Evolutionary conservation across 2,888 invertebrate genomes (phyloP).

Genomic region (Hermaeophaga mercurialis): DNA sequence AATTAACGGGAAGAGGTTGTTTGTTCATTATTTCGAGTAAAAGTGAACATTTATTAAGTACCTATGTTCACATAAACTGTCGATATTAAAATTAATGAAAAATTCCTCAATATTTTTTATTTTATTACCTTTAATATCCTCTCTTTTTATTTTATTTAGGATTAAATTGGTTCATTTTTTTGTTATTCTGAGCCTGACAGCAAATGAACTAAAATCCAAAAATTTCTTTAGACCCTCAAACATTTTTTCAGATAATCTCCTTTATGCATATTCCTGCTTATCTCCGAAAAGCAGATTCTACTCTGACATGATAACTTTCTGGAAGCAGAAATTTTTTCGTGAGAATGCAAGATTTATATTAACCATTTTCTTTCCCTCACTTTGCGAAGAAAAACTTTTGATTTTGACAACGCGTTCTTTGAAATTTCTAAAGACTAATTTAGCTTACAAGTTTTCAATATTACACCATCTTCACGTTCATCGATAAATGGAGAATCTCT

Average conservation of each 20-base stretch:
- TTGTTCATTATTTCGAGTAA: too few species aligned
- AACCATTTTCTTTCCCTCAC: conserved; percentile 11
- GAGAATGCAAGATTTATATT: conserved; percentile 13
- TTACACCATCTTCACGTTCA: neutral
- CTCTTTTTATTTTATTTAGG: too few species aligned
- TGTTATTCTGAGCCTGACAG: too few species aligned
- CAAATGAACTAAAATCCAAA: too few species aligned
- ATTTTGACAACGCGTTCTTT: conserved; percentile 11
- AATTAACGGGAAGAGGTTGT: too few species aligned
- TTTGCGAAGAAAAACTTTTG: conserved; percentile 13
- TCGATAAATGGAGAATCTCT: neutral
- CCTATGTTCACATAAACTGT: too few species aligned
- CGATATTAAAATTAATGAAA: too few species aligned
- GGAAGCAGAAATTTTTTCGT: conserved; percentile 4
- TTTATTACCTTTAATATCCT: too few species aligned
- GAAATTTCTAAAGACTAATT: conserved; percentile 5
- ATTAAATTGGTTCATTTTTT: too few species aligned
- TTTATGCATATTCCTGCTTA: neutral
- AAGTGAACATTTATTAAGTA: too few species aligned
- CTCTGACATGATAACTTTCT: conserved; percentile 12
- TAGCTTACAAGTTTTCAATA: neutral
- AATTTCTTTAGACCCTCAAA: neutral
- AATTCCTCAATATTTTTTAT: too few species aligned
- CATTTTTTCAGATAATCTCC: neutral
- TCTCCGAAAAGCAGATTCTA: neutral